phyloP scores from a whole-genome alignment of 2,888 invertebrate genomes.

The Eucera pruinosa region DNA sequence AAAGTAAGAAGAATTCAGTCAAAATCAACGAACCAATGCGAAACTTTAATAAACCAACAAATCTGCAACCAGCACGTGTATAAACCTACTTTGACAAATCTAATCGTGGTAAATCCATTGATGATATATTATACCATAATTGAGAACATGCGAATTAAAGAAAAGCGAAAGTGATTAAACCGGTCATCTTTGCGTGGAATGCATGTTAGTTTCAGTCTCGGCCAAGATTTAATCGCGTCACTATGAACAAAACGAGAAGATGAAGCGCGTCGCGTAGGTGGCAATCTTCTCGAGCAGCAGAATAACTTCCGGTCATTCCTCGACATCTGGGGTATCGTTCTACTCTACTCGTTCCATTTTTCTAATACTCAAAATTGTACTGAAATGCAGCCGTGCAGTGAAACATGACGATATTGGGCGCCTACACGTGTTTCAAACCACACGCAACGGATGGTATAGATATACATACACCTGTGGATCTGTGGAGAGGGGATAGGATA shows the following conservation, averaged over 20 bases:
- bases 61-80: too few species aligned
- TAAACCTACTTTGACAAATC: too few species aligned
- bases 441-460: too few species aligned
- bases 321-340: slow-evolving; percentile 20
- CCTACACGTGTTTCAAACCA: background rate
- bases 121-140: too few species aligned
- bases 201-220: slow-evolving; percentile 11
- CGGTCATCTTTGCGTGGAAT: slow-evolving; percentile 3
- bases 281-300: slow-evolving; percentile 21
- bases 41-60: too few species aligned
- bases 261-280: slow-evolving; percentile 10
- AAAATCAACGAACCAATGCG: too few species aligned
- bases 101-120: too few species aligned
- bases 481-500: too few species aligned
- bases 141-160: too few species aligned
- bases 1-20: too few species aligned
- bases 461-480: too few species aligned
- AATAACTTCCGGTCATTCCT: background rate
- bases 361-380: background rate
- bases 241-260: slow-evolving; percentile 31
- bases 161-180: slow-evolving; percentile 27
- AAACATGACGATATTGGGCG: slow-evolving; percentile 20
- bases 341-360: slow-evolving; percentile 25
- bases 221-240: slow-evolving; percentile 39
- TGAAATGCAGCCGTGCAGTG: slow-evolving; percentile 1